These are phyloP conservation scores for Drosophila seguyi DNA, from an alignment of 1,140 invertebrate species.

Conservation along the genomic window DNA sequence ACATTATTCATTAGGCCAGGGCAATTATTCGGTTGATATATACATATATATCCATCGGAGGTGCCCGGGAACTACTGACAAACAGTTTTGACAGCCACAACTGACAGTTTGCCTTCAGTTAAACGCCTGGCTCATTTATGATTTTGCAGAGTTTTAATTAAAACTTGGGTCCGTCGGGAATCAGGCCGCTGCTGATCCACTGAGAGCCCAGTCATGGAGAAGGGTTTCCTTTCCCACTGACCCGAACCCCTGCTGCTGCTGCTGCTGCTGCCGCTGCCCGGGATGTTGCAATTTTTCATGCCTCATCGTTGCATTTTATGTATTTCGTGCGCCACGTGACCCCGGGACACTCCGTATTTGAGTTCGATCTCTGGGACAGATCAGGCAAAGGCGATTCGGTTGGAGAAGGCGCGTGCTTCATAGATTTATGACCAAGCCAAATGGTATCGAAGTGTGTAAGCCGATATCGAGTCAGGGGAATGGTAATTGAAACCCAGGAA, in stretches of 20 bases:
- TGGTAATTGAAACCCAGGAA: slow-evolving; percentile 29
- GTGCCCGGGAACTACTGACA: slow-evolving; percentile 9
- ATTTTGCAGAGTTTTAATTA: slow-evolving; percentile 65
- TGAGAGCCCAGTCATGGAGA: slow-evolving; percentile 17
- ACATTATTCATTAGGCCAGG: slow-evolving; percentile 41
- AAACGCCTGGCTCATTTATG: slow-evolving; percentile 15
- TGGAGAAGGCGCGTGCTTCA: slow-evolving; percentile 26
- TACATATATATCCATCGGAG: slow-evolving; percentile 22
- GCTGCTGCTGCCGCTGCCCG: slow-evolving; percentile 12
- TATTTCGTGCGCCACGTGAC: slow-evolving; percentile 61
- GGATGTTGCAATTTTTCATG: slow-evolving; percentile 61
- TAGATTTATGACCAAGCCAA: slow-evolving; percentile 58
- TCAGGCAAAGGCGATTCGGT: slow-evolving; percentile 32
- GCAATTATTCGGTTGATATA: slow-evolving; percentile 39
- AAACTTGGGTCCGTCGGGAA: slow-evolving; percentile 40
- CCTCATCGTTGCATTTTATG: slow-evolving; percentile 50
- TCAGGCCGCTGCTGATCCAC: slow-evolving; percentile 16
- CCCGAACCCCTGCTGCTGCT: slow-evolving; percentile 35
- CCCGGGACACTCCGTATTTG: slow-evolving; percentile 33
- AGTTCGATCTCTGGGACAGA: slow-evolving; percentile 18
- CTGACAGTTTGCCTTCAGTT: slow-evolving; percentile 29
- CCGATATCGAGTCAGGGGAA: slow-evolving; percentile 16
- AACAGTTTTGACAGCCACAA: slow-evolving; percentile 33
- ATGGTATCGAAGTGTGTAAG: slow-evolving; percentile 37
- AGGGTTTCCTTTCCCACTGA: slow-evolving; percentile 37